Conservation (phyloP, 2,888 invertebrate species). For the Caenorhabditis sp. region DNA sequence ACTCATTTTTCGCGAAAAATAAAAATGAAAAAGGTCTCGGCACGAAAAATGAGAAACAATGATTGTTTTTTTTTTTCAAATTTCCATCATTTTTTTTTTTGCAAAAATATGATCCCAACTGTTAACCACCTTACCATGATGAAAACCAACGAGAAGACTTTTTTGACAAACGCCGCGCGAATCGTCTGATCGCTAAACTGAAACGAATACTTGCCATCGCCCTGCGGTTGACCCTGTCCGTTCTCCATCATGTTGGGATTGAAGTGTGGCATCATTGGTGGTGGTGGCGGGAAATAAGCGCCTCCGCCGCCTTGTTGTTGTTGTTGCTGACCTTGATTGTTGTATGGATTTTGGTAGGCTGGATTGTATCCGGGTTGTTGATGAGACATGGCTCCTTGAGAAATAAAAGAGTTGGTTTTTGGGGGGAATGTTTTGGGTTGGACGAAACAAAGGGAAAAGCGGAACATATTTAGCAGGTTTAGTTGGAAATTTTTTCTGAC, state of each 20-base stretch:
- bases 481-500: too few relatives aligned
- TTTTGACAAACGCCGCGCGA: constrained; percentile 65
- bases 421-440: not conserved
- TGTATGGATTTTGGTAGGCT: constrained; percentile 43
- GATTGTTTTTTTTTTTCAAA: too few relatives aligned
- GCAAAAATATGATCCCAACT: too few relatives aligned
- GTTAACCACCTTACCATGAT: constrained; percentile 56
- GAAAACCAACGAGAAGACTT: constrained; percentile 65
- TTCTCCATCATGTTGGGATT: constrained; percentile 24
- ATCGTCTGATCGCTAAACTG: constrained; percentile 64
- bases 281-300: constrained; percentile 12
- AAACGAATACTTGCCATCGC: constrained; percentile 43
- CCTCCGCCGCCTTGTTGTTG: not conserved
- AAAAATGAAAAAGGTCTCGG: too few relatives aligned
- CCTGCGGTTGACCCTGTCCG: constrained; percentile 7
- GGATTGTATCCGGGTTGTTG: constrained; percentile 56
- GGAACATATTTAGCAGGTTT: too few relatives aligned
- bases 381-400: constrained; percentile 42
- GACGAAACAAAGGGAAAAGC: not conserved
- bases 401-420: not conserved
- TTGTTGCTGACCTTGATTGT: constrained; percentile 23
- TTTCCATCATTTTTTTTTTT: too few relatives aligned
- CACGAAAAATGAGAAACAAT: too few relatives aligned
- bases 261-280: constrained; percentile 45
- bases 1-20: too few relatives aligned